Base-by-base conservation (phyloP, 2,797 vertebrate genomes). In the Oreochromis mossambicus region DNA sequence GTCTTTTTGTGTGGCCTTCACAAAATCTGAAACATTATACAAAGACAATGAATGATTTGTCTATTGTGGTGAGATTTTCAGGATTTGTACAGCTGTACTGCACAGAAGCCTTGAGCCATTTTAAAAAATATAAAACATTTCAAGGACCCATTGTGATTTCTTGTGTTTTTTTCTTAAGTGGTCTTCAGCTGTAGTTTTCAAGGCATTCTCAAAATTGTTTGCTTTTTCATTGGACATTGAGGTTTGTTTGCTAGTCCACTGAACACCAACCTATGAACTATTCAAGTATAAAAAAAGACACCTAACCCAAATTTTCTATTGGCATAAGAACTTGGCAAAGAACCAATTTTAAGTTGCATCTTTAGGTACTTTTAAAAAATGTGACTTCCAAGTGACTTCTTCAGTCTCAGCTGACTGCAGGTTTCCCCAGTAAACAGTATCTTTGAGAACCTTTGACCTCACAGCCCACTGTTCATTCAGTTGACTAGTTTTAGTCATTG, bases 1-100 rank as follows among this genome's bases (percentile, higher is more conserved):
- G 14, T 80, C 54, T 86, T 21, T 90, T 70, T 86, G 77, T 82
- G 17, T 80, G 24, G 4, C 34, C 66, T 6, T 77, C 8, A 54
- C 43, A 0, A 50, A 32, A 50, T 50, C 6, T 32, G 43, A 75
- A 50, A 32, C 26, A n/a, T 32, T 50, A 17, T 32, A 19, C 43
- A 50, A 50, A 75, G 26, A 50, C 17, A 13, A 8, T n/a, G 43
- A 75, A 13, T 19, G 15, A 32, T 50, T 12, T 32, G 26, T 48
- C 43, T 32, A 8, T 8, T 75, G 43, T 8, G 17, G 17, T 48
- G 15, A 48, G 15, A 12, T 32, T 29, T 73, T 17, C 6, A 73
- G 43, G 43, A 48, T 2, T 48, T 73, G 29, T 32, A 48, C 26
- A 50, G 68, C 9, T 50, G 9, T 12, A 17, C 68, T 43, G 66